Evolutionary conservation across 2,113 vertebrate genomes (phyloP), one percentile per base, ranked within the genome.

Genomic region (Hiodon tergisus): DNA sequence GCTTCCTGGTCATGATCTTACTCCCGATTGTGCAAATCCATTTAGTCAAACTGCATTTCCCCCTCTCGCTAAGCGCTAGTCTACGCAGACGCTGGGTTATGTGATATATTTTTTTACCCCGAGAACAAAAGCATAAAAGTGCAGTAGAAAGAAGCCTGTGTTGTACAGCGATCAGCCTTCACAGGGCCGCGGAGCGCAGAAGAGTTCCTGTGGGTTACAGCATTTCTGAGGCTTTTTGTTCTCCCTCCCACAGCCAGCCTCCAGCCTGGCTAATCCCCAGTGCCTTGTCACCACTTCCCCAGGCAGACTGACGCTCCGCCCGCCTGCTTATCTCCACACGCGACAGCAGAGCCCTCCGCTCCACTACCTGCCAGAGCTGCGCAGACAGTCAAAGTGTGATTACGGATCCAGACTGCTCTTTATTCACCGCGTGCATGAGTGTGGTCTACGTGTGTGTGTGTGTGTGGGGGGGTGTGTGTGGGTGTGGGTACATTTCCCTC

Each of bases 181-280:
- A 52, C 8, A 48, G 55, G 5, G 48, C 57, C 5, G 67, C 9
- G 60, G 47, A 14, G 58, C 17, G 17, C 76, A 58, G 14, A 58
- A 46, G 59, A 63, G 1, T n/a, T 79, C 76, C 74, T 69, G 71
- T 70, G 77, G 69, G 77, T 76, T 75, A 68, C 73, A 71, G 61
- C 75, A 80, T 72, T 73, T 76, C 63, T 47, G 68, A 72, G 80
- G 80, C 80, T 71, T 79, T 83, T 81, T 80, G 80, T 83, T 81
- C 76, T 72, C 73, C 76, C 78, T 79, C 76, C 82, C 79, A 75
- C 63, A 72, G 16, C 76, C 76, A 69, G 76, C 75, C 79, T 76
- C 71, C 76, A 75, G 81, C 80, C 76, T 77, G 67, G 71, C 79
- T 84, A 80, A 80, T 82, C 81, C 81, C 78, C 78, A 9, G 67